These are phyloP conservation scores for Diaphora mendica DNA, from an alignment of 2,888 invertebrate species.

Conservation along the genomic window DNA sequence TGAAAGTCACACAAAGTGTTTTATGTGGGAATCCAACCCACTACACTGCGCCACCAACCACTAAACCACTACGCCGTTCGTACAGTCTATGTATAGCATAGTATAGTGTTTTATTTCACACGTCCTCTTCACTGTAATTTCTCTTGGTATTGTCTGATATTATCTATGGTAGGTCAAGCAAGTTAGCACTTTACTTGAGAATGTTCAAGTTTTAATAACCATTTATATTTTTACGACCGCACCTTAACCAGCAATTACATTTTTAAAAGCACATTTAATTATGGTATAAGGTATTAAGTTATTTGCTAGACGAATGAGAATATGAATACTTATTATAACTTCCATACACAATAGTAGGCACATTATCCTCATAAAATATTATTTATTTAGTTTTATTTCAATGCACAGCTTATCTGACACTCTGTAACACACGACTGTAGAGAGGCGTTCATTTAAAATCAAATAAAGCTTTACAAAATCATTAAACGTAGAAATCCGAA, in stretches of 20 bases:
- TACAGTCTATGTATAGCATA: not conserved
- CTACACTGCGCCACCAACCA: not conserved
- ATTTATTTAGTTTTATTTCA: not conserved
- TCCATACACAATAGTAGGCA: not conserved
- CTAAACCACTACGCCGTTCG: not conserved
- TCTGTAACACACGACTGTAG: not conserved
- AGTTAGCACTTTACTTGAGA: not conserved
- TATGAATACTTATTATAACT: not conserved
- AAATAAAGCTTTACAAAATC: conserved; percentile 1
- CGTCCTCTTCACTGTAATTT: not conserved
- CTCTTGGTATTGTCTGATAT: not conserved
- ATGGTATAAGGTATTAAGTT: not conserved
- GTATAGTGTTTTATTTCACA: not conserved
- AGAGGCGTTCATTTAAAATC: not conserved
- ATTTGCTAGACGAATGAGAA: not conserved
- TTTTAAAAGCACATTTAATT: not conserved
- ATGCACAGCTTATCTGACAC: not conserved
- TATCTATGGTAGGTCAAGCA: not conserved
- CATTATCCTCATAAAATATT: not conserved
- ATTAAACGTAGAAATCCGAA: conserved; percentile 10
- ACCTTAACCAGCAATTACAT: not conserved
- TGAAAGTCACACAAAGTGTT: not conserved
- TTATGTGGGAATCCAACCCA: not conserved
- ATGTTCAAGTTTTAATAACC: not conserved
- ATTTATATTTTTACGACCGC: not conserved